These are phyloP conservation scores for Emberiza fucata DNA, from an alignment of 2,113 vertebrate species.

Conservation along the genomic window DNA sequence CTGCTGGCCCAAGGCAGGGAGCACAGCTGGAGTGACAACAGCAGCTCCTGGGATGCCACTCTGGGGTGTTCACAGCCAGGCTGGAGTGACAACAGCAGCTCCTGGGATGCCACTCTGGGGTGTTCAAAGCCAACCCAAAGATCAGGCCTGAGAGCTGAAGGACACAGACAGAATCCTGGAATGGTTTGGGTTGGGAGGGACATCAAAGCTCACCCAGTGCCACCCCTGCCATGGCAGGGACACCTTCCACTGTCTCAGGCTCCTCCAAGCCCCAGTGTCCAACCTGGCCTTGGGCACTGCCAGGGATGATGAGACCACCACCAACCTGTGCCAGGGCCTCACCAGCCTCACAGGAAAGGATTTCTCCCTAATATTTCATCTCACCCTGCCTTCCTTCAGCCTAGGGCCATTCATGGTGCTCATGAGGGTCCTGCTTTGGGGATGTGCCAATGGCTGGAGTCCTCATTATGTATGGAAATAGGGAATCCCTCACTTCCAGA, in stretches of 20 bases:
- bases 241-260: not conserved
- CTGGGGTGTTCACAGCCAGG: too few relatives aligned
- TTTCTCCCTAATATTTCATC: not conserved
- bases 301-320: not conserved
- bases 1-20: not conserved
- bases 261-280: not conserved
- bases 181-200: not conserved
- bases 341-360: not conserved
- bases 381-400: not conserved
- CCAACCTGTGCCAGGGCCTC: not conserved
- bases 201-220: accelerated
- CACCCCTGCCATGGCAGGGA: not conserved
- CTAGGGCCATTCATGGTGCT: not conserved
- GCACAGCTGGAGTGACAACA: not conserved
- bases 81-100: too few relatives aligned
- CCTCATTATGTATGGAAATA: not conserved
- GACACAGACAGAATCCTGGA: too few relatives aligned
- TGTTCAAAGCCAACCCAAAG: not conserved
- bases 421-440: not conserved
- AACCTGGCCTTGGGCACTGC: accelerated
- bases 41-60: too few relatives aligned
- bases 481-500: not conserved
- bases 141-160: not conserved
- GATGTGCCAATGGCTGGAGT: not conserved
- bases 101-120: too few relatives aligned